Base-by-base conservation (phyloP, 1,140 invertebrate genomes). In the Sipha flava region DNA sequence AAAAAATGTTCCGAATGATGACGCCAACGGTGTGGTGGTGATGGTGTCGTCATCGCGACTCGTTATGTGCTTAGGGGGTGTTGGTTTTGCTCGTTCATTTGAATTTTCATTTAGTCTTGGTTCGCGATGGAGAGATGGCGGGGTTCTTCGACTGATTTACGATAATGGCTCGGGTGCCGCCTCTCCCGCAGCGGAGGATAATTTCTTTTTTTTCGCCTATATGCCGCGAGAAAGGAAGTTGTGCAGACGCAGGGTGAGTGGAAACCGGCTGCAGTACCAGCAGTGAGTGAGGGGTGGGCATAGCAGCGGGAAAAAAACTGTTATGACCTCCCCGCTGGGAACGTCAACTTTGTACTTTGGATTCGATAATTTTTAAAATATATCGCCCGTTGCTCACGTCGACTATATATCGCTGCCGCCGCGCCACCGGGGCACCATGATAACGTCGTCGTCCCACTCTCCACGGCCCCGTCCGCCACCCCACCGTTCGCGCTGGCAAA, bases 281-380 rank as follows among this genome's bases (percentile, higher is more conserved):
- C 31, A 64, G 34, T 10, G 62, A 34, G 37, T 10, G 49, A 12
- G 14, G 47, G 31, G 14, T 18, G 40, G 52, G 21, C 18, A 34
- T 23, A 43, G 34, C 34, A 26, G n/a, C n/a, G 4, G 31, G 34
- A 12, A 72, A 80, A 80, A 72, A 73, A 59, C 72, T 45, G 73
- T 77, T 77, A 77, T 77, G 73, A 77, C 73, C 72, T 80, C 59
- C 45, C 72, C 80, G 43, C 68, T 72, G 57, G 80, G 72, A 80
- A 75, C 80, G 54, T 64, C 72, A 62, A 62, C 68, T 75, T 80
- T 62, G 70, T 59, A 52, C 49, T 45, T 45, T 59, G 79, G 68
- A 80, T 72, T 75, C 72, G 80, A 80, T 77, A 77, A 77, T 77
- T 77, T 77, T 77, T 77, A 59, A 80, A 49, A 54, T 57, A 62